Percentiles rank a stretch among this genome's conserved stretches.
Evolutionary conservation across 2,797 vertebrate genomes (phyloP).

Genomic region (Ctenopoma multispine): DNA sequence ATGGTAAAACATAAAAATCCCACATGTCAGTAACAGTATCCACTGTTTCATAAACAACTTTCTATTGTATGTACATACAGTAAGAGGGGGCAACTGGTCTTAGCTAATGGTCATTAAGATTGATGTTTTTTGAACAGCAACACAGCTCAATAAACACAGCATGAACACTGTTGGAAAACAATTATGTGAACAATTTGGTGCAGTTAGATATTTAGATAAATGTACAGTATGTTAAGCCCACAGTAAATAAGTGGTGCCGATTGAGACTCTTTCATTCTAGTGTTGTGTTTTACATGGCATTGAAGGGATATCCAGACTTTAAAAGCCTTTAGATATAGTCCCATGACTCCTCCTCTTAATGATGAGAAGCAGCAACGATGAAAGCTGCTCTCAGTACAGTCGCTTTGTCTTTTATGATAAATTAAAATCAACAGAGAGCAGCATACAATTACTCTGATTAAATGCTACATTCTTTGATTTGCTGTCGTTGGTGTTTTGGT

Average conservation of each 20-base stretch:
- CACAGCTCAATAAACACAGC: neutral
- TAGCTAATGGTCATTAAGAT: neutral
- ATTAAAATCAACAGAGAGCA: conserved; percentile 21
- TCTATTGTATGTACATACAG: too few species aligned
- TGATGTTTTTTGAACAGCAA: neutral
- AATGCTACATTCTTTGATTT: conserved; percentile 6
- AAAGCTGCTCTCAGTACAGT: conserved; percentile 4
- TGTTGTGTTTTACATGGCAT: neutral
- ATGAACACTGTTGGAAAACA: neutral
- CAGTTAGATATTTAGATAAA: neutral
- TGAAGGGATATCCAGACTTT: neutral
- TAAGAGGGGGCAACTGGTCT: too few species aligned
- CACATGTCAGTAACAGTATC: too few species aligned
- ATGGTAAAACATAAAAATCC: too few species aligned
- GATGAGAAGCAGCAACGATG: neutral
- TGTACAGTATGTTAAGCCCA: neutral
- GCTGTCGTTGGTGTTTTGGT: neutral
- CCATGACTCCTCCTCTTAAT: neutral
- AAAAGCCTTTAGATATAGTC: neutral
- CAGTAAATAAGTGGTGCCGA: neutral
- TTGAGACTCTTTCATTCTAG: neutral
- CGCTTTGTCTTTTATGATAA: conserved; percentile 16
- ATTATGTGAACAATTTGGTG: neutral
- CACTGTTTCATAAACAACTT: too few species aligned
- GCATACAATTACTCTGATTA: conserved; percentile 12